Base-by-base conservation (phyloP, 2,113 vertebrate genomes). In the Oophaga pumilio region DNA sequence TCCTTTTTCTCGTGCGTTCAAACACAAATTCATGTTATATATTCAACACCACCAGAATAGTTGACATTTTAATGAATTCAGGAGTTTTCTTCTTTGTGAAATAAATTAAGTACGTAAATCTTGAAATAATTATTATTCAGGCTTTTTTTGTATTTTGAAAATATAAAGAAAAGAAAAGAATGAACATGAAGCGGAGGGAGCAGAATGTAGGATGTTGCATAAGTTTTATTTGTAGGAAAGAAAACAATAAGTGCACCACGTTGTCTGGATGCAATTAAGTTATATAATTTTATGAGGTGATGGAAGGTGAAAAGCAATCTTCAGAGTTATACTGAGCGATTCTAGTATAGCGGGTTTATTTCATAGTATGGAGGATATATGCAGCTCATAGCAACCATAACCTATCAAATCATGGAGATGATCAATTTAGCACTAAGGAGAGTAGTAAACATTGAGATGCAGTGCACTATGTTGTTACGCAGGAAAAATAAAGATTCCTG, bases 281-380 rank as follows among this genome's bases (percentile, higher is more conserved):
- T 49, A 11, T 49, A 26, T 22, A 49, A 74, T 74, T 20, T 49
- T 74, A 20, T 50, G 71, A 49, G 33, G 71, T 74, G 71, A 12
- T 17, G 18, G 43, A 74, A 74, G 33, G 71, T 50, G 71, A 50
- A 50, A 74, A 74, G 71, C 71, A 74, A 74, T 74, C 33, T 74
- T 5, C 33, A 50, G 69, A 73, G 18, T 50, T 50, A 22, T 74
- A 49, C 17, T 49, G 71, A 74, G 71, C 33, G 6, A 20, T 74
- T 49, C 43, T 50, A 74, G 50, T 49, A 74, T 74, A 74, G 43
- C 18, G 1, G 33, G 26, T 50, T 74, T 74, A 74, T 74, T 49
- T 50, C 49, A 43, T 43, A 73, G 69, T 8, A 24, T 20, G 14
- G 18, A 33, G 69, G 28, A 43, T 33, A 43, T 17, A 20, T 33